Conservation (phyloP, 2,888 invertebrate genomes). For the Xanthostigma xanthostigma region DNA sequence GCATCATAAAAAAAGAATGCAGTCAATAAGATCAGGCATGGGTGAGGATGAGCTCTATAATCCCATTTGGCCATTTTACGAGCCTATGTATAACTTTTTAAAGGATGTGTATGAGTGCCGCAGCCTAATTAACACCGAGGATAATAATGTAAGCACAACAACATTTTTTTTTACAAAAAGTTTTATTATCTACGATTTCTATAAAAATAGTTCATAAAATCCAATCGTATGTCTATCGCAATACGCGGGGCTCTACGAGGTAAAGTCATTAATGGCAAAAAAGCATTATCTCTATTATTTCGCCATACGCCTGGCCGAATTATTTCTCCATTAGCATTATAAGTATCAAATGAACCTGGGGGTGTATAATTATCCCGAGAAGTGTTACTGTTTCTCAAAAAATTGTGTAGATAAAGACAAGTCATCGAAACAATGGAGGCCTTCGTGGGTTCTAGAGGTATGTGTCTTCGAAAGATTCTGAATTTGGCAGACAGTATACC, state of each 20-base stretch:
- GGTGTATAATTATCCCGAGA: constrained; percentile 7
- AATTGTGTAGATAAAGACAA: constrained; percentile 11
- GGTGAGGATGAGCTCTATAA: constrained; percentile 9
- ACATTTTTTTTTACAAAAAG: too few species aligned
- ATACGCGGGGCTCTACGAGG: constrained; percentile 6
- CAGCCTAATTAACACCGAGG: constrained; percentile 3
- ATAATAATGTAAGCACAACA: too few species aligned
- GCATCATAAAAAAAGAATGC: constrained; percentile 9
- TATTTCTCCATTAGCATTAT: background rate
- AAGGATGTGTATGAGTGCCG: constrained; percentile 2
- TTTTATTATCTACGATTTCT: too few species aligned
- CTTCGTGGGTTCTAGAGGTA: too few species aligned
- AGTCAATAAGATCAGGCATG: constrained; percentile 9
- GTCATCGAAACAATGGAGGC: too few species aligned
- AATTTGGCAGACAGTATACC: constrained; percentile 7
- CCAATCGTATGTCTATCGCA: constrained; percentile 6
- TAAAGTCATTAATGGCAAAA: background rate
- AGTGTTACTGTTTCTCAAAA: constrained; percentile 7
- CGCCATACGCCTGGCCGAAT: background rate
- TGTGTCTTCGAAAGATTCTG: constrained; percentile 10
- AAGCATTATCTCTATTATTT: background rate
- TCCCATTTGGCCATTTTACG: constrained; percentile 13
- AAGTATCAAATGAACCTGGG: constrained; percentile 3
- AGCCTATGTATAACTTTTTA: constrained; percentile 11
- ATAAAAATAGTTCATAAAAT: too few species aligned